A percentile compares a stretch with the other conserved stretches of the same genome.
Conservation (phyloP, 2,797 vertebrate species). For the Bovichtus variegatus region DNA sequence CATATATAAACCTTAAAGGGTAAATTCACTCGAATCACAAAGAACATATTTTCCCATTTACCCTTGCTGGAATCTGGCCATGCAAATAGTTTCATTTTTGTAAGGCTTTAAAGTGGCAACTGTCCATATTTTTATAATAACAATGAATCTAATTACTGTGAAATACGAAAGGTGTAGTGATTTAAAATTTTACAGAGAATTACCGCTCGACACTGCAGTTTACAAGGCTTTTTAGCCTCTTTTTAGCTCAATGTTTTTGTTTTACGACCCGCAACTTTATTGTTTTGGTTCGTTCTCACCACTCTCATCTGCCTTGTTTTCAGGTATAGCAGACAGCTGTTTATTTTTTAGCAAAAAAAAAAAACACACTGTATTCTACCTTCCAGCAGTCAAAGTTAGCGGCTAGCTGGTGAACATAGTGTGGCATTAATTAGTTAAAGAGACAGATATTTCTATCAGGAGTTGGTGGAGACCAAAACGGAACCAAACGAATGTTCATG, state of each 20-base stretch:
- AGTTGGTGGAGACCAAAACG: background rate
- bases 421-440: background rate
- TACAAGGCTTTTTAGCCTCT: background rate
- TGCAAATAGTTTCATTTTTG: conserved; percentile 3
- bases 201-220: background rate
- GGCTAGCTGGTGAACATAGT: background rate
- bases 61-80: background rate
- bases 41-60: background rate
- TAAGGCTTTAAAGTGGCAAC: background rate
- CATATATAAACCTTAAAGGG: conserved; percentile 24
- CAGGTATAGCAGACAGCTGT: too few species aligned
- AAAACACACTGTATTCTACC: too few species aligned
- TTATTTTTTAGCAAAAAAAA: too few species aligned
- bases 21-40: conserved; percentile 32
- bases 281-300: too few species aligned
- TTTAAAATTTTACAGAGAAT: background rate
- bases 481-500: background rate
- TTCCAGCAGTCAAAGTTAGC: too few species aligned
- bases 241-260: conserved; percentile 13
- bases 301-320: background rate
- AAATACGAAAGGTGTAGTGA: background rate
- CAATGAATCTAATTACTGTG: background rate
- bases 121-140: background rate
- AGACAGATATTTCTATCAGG: background rate
- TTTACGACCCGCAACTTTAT: too few species aligned